Evolutionary conservation across 2,888 invertebrate genomes (phyloP).

Genomic region (Ptychoptera albimana): DNA sequence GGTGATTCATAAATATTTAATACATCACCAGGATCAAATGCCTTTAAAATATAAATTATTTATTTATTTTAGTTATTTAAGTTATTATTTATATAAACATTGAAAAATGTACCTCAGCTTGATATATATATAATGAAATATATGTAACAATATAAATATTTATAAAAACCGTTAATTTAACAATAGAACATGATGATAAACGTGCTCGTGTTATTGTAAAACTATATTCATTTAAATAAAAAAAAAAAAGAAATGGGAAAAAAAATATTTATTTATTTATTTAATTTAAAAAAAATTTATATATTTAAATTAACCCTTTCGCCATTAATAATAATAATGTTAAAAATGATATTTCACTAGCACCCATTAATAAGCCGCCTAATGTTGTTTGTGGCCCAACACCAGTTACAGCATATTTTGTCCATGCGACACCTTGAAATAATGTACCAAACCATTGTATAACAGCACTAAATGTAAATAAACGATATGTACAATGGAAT

Average conservation of each 20-base stretch:
- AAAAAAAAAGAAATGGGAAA: too few species aligned
- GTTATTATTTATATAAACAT: not conserved
- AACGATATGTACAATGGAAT: constrained; percentile 75
- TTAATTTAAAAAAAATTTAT: too few species aligned
- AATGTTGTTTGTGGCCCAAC: constrained; percentile 35
- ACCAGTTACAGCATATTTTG: constrained; percentile 65
- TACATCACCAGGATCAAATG: constrained; percentile 83
- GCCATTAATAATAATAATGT: constrained; percentile 66
- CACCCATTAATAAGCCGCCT: constrained; percentile 50
- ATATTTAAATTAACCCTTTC: constrained; percentile 61
- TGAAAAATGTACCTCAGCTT: constrained; percentile 43
- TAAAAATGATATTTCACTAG: constrained; percentile 59
- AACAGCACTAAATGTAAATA: constrained; percentile 57
- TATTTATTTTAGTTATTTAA: not conserved
- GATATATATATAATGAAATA: constrained; percentile 60
- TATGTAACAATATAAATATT: constrained; percentile 58
- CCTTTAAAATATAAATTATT: constrained; percentile 32
- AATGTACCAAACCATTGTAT: constrained; percentile 56
- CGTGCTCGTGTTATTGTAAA: constrained; percentile 70
- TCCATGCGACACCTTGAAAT: constrained; percentile 50
- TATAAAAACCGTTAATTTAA: constrained; percentile 68
- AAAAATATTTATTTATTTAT: too few species aligned
- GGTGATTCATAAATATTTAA: constrained; percentile 82
- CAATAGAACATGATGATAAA: constrained; percentile 51
- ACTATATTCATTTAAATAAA: too few species aligned